Conservation (phyloP, 2,888 invertebrate species). For the Danaus chrysippus region DNA sequence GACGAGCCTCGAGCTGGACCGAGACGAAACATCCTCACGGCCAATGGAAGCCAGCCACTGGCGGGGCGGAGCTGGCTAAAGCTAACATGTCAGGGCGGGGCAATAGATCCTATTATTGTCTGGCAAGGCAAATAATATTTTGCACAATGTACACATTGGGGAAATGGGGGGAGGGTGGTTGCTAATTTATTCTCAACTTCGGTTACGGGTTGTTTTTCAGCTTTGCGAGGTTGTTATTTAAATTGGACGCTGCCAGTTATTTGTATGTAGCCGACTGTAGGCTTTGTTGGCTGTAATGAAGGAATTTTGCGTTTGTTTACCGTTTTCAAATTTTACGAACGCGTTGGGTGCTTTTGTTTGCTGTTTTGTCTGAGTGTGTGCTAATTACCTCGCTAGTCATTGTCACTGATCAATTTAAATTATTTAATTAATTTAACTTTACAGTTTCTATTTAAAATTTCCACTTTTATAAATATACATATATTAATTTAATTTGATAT, state of each 20-base stretch:
- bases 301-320: slow-evolving; percentile 60
- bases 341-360: slow-evolving; percentile 28
- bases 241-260: slow-evolving; percentile 75
- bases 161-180: slow-evolving; percentile 54
- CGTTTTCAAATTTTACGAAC: slow-evolving; percentile 38
- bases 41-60: slow-evolving; percentile 53
- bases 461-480: too few species aligned
- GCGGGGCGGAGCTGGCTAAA: slow-evolving; percentile 67
- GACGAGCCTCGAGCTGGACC: slow-evolving; percentile 38
- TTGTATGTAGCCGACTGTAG: slow-evolving; percentile 68
- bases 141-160: slow-evolving; percentile 85
- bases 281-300: slow-evolving; percentile 70
- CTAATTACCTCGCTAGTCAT: not conserved
- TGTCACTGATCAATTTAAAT: not conserved
- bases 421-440: not conserved
- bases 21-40: slow-evolving; percentile 42
- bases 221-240: slow-evolving; percentile 78
- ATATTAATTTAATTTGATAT: too few species aligned
- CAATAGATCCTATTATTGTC: slow-evolving; percentile 78
- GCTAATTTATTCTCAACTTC: slow-evolving; percentile 79
- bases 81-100: slow-evolving; percentile 79
- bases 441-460: not conserved
- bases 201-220: slow-evolving; percentile 79
- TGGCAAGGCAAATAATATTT: slow-evolving; percentile 86
- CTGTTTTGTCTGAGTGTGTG: slow-evolving; percentile 11